Base-by-base conservation (phyloP, 2,797 vertebrate species). In the Mallotus villosus region DNA sequence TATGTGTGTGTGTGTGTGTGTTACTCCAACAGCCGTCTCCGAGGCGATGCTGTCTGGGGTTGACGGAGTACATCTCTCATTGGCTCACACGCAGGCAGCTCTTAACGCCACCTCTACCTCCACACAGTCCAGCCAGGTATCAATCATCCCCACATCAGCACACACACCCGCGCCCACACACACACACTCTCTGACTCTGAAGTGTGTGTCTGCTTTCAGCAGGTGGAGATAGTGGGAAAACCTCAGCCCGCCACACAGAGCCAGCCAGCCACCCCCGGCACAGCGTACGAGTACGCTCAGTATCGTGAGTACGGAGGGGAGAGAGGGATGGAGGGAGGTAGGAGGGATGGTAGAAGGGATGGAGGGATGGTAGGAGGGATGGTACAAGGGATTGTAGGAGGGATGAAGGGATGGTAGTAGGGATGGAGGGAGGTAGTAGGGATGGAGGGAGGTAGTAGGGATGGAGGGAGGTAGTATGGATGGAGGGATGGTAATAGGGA, bases 161-260 rank as follows among this genome's bases (percentile, higher is more conserved):
- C 51, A 53, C 51, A 19, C 51, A 53, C 51, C 9, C 49, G n/a
- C 51, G 16, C 51, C 19, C 51, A 53, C 51, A 2, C 51, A 53
- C 51, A 19, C 17, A 19, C 16, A 53, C 51, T n/a, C 16, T 8
- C 51, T 53, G 16, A 53, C 51, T 17, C 51, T n/a, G n/a, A 17
- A 53, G 51, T 53, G 49, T 51, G 49, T 51, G 17, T 53, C 2
- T n/a, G n/a, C n/a, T 59, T 14, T 55, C 24, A 57, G 61, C 82
- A 92, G 88, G 87, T 89, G 55, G 93, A 93, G 74, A 92, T 92
- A 25, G 88, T 92, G 6, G 93, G 92, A 46, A 94, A 93, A 78
- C 93, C 93, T 60, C 92, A 94, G 72, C 90, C 92, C 46, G 92
- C 90, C 32, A 37, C 85, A 64, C 83, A 80, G 8, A 89, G 75